These are phyloP conservation scores for Lycorma delicatula DNA, from an alignment of 1,140 invertebrate genomes.

Conservation along the genomic window DNA sequence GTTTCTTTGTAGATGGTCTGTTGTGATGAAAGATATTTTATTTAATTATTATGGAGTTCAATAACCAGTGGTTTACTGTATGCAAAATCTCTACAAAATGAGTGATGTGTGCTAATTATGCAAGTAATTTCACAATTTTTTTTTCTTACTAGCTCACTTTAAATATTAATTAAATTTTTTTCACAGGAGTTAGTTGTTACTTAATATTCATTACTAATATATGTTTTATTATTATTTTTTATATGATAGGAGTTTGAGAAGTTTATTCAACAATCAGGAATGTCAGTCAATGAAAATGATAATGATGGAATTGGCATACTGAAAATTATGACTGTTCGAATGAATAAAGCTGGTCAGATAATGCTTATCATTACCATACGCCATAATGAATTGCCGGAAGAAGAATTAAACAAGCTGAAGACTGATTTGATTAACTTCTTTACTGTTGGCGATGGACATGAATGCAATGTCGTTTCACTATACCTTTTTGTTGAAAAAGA, in stretches of 20 bases:
- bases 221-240: neutral
- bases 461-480: conserved; percentile 43
- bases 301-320: conserved; percentile 2
- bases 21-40: too few species aligned
- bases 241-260: conserved; percentile 8
- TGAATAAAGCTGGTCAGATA: neutral
- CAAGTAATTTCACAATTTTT: too few species aligned
- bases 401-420: neutral
- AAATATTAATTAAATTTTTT: too few species aligned
- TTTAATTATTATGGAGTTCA: too few species aligned
- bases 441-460: conserved; percentile 24
- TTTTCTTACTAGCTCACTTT: too few species aligned
- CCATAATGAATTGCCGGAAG: neutral
- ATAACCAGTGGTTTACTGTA: too few species aligned
- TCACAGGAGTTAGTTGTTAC: too few species aligned
- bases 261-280: conserved; percentile 7
- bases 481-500: conserved; percentile 40
- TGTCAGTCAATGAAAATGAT: neutral
- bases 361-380: conserved; percentile 11
- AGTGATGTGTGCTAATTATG: too few species aligned
- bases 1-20: too few species aligned
- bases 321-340: conserved; percentile 1
- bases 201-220: too few species aligned
- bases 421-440: conserved; percentile 26
- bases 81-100: too few species aligned